Conservation (phyloP, 2,888 invertebrate genomes). For the Tigriopus californicus region DNA sequence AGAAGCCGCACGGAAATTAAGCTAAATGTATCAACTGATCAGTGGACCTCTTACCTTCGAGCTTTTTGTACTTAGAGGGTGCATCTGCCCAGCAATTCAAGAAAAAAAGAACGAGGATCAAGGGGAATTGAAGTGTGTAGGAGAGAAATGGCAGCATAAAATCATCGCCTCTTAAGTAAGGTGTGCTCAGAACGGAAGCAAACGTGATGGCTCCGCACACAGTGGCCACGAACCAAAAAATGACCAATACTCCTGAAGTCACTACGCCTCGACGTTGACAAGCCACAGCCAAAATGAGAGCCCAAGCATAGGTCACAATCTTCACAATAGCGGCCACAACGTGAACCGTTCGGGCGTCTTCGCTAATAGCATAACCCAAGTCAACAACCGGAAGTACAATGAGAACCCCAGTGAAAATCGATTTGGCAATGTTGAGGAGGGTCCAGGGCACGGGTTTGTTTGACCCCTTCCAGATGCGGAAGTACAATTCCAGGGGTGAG, state of each 20-base stretch:
- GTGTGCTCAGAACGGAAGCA: neutral
- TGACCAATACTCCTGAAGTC: conserved; percentile 7
- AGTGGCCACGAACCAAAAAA: conserved; percentile 8
- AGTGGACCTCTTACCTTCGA: neutral
- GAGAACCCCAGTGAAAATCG: neutral
- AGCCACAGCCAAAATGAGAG: neutral
- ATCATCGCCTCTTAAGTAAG: neutral
- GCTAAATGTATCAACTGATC: too few species aligned
- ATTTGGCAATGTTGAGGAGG: neutral
- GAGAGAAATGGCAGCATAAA: neutral
- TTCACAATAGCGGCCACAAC: neutral
- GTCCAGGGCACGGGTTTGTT: neutral
- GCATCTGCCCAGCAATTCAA: conserved; percentile 14
- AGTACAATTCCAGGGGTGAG: conserved; percentile 29
- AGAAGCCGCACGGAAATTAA: too few species aligned
- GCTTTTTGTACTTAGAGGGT: neutral
- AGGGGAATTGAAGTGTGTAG: conserved; percentile 5
- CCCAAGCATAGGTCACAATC: neutral
- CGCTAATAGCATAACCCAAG: neutral
- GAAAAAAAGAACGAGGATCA: conserved; percentile 7
- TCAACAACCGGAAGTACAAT: neutral
- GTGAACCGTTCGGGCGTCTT: neutral
- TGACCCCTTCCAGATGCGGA: neutral
- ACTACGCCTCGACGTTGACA: neutral
- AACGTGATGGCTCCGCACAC: neutral